These are phyloP conservation scores for Nephila pilipes DNA, from an alignment of 1,140 invertebrate genomes.

Conservation along the genomic window DNA sequence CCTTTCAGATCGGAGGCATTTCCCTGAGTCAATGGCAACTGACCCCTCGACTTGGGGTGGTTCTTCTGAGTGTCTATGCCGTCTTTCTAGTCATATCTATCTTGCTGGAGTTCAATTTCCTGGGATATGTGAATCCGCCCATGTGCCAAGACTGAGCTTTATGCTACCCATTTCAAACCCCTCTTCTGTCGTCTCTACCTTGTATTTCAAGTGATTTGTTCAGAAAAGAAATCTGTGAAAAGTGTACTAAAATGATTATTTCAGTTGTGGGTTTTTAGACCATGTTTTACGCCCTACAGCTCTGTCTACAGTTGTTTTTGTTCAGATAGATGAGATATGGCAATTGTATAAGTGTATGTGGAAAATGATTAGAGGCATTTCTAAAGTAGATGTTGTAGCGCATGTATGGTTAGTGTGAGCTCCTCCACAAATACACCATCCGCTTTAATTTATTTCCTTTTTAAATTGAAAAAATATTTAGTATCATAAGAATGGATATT, in stretches of 20 bases:
- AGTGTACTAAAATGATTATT: not conserved
- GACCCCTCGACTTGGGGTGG: constrained; percentile 79
- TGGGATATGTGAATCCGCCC: constrained; percentile 82
- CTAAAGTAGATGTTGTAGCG: no score
- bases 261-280: not conserved
- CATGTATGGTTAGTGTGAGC: no score
- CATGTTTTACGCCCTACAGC: not conserved
- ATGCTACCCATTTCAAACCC: not conserved
- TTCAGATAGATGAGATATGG: not conserved
- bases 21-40: constrained; percentile 80
- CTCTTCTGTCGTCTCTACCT: not conserved
- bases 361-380: not conserved
- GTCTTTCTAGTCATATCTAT: constrained; percentile 81
- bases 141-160: constrained; percentile 79
- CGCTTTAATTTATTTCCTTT: no score
- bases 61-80: constrained; percentile 81
- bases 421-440: no score
- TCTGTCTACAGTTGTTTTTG: not conserved
- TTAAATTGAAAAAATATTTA: no score
- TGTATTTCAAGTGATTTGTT: not conserved
- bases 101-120: constrained; percentile 82
- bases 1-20: constrained; percentile 80
- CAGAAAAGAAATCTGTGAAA: not conserved
- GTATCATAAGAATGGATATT: no score
- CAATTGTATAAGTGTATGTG: not conserved